Conservation (phyloP, 2,888 invertebrate genomes). For the Epinotia ramella region DNA sequence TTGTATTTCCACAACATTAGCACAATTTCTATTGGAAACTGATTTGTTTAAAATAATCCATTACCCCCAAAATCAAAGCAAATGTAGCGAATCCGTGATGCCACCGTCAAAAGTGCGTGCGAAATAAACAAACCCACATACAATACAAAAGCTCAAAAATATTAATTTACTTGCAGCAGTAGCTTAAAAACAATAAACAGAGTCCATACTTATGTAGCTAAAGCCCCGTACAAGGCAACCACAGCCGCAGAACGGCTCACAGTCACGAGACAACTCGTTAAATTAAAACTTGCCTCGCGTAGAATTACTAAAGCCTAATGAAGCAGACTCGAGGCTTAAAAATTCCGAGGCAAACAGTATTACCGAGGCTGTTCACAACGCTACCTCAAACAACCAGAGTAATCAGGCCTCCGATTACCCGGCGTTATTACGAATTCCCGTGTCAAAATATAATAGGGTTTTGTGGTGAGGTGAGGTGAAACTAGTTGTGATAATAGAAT, state of each 20-base stretch:
- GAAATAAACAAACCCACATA: not conserved
- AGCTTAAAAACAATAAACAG: slow-evolving; percentile 4
- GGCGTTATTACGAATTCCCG: too few relatives aligned
- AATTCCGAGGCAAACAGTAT: slow-evolving; percentile 36
- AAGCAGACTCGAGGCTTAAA: slow-evolving; percentile 37
- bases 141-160: not conserved
- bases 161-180: not conserved
- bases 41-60: too few relatives aligned
- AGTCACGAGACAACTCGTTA: slow-evolving; percentile 21
- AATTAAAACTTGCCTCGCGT: slow-evolving; percentile 39
- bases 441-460: too few relatives aligned
- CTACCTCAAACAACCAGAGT: not conserved
- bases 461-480: not conserved
- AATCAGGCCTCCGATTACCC: too few relatives aligned
- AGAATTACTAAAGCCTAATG: slow-evolving; percentile 39
- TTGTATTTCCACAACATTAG: too few relatives aligned
- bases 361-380: slow-evolving; percentile 1
- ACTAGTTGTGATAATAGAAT: not conserved
- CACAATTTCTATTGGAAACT: too few relatives aligned
- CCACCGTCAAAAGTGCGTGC: too few relatives aligned
- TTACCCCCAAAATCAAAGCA: too few relatives aligned
- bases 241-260: slow-evolving; percentile 16
- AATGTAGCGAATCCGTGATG: too few relatives aligned
- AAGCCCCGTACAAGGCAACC: not conserved
- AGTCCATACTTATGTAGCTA: not conserved